Evolutionary conservation across 2,113 vertebrate genomes (phyloP), one percentile per base, ranked within the genome.

Genomic region (Zosterops borbonicus): DNA sequence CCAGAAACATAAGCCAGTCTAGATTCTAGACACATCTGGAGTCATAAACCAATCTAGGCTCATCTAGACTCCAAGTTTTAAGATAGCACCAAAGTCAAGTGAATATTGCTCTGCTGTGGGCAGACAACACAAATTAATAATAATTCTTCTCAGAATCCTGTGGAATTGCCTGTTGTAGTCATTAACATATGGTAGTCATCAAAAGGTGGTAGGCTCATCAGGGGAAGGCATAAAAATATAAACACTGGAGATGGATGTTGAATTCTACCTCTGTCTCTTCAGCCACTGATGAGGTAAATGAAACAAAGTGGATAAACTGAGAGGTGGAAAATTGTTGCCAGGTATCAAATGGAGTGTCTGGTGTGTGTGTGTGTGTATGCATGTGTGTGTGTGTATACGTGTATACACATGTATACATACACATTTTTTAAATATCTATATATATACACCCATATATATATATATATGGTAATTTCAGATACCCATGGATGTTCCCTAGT

Each of bases 351-450:
- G 7, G 56, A 84, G 9, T 70, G 47, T 63, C 21, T 80, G 37
- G 11, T 46, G 44, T 46, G 18, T 44, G 44, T 44, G 18, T 39
- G 39, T 39, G 39, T 39, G 37, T 39, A 5, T 7, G 19, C 18
- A 8, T 46, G 9, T 46, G 19, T 46, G 20, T 22, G 1, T 47
- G 4, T 13, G 1, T 37, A 2, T 14, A 25, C 16, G 10, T 27
- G 8, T 37, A 15, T 14, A 25, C 2, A 33, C 17, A 33, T 31
- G 29, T 14, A 22, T 25, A 27, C 3, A 25, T n/a, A 9, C 17
- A 44, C 39, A 39, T 39, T 39, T 39, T 39, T 39, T 39, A 11
- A 39, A 39, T 39, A 39, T 39, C 39, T 12, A 23, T 21, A 17
- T 25, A 11, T 37, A 11, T 19, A 24, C 6, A 31, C 6, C 11